Evolutionary conservation across 2,888 invertebrate species (phyloP), one percentile per base, ranked within the genome.

Genomic region (Noctua comes): DNA sequence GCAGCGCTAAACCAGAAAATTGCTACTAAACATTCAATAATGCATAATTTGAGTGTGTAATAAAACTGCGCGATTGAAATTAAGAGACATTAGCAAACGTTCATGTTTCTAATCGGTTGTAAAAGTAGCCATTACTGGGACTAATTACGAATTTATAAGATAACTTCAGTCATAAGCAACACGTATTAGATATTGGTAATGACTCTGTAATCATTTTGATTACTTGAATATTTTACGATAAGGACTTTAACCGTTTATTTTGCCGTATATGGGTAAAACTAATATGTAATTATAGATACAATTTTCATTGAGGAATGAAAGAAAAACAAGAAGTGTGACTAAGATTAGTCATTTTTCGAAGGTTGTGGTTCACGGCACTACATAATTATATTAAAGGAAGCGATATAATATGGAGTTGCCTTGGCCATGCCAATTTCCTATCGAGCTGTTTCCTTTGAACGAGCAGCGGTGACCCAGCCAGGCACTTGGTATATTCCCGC

Each of bases 141-240:
- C 64, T 88, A 81, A 87, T 84, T 51, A 84, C 68, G 36, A 79
- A 81, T 86, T 84, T 84, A 78, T 79, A 85, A 83, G 73, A 77
- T 79, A 77, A 87, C 69, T 85, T 46, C 36, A 69, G 71, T 77
- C 76, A 83, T 77, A 79, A 85, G 64, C 62, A 24, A 77, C 83
- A 80, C 79, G 77, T 79, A 85, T 86, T 76, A 80, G 83, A 75
- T 80, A 80, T 80, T 80, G 66, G 79, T 84, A 77, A 86, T 81
- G 57, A 79, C 87, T 73, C 31, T 59, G 80, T 80, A 86, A 82
- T 86, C 74, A 86, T 69, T 86, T 86, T 86, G 82, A 86, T 86
- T 86, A 80, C 31, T 57, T 85, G 85, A 84, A 85, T 85, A 85
- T 78, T 76, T 84, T 51, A 85, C 79, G 77, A 74, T 70, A 82